Conservation (phyloP, 2,888 invertebrate species). For the Diploptera punctata region DNA sequence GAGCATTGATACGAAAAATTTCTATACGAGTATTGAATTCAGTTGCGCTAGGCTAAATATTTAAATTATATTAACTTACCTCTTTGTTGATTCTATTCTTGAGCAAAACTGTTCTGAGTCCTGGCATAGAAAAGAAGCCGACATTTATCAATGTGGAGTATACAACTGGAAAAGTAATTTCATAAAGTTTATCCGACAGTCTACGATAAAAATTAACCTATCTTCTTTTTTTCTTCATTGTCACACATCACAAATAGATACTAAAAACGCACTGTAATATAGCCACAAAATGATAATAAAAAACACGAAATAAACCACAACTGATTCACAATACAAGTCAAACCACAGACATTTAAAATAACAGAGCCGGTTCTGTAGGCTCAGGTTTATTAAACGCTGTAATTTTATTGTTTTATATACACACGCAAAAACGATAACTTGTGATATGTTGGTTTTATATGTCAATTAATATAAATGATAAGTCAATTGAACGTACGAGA, state of each 20-base stretch:
- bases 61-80: background rate
- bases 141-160: background rate
- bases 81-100: background rate
- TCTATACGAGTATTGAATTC: no score
- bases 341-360: background rate
- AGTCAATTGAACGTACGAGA: background rate
- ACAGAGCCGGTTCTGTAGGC: background rate
- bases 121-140: background rate
- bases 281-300: background rate
- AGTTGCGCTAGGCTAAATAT: background rate
- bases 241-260: background rate
- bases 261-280: background rate
- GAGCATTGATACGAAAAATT: no score
- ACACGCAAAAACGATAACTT: background rate
- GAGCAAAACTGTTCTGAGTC: background rate
- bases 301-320: background rate
- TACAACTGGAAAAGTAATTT: background rate
- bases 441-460: no score
- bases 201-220: background rate
- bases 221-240: background rate
- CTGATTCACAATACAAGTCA: no score
- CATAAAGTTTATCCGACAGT: background rate
- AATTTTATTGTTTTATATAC: background rate
- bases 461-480: no score
- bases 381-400: background rate